Base-by-base conservation (phyloP, 2,888 invertebrate species). In the Ormyrus pomaceus region DNA sequence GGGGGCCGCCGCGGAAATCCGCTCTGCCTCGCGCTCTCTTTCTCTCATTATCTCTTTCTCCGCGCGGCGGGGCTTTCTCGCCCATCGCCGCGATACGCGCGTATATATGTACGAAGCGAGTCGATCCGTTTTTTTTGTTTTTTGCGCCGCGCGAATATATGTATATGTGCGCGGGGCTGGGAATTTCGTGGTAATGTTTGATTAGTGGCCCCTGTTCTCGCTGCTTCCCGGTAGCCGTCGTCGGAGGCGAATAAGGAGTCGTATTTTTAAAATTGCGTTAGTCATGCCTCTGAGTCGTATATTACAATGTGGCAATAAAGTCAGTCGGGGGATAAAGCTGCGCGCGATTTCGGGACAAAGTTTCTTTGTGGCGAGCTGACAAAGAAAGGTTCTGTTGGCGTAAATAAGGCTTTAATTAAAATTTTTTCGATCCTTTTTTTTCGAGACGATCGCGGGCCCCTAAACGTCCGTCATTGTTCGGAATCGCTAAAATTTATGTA, bases 1-100 rank as follows among this genome's bases (percentile, higher is more conserved):
- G 61, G 34, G 61, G 34, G 62, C 34, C 34, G 53, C 66, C 66
- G 34, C 65, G 61, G 59, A 77, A 77, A 77, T 78, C 78, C 72
- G 46, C 66, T 71, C 71, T n/a, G 46, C 64, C 10, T 61, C 55
- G 19, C 19, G 19, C 19, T 46, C 34, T 51, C 51, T 70, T 51
- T 64, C 59, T 69, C 58, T 71, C 56, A 58, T 55, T 69, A 9
- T 77, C 46, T 66, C 50, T 66, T 6, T 78, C 66, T 71, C 10
- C n/a, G 6, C 64, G 34, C 34, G 34, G 34, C 34, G 34, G 34
- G 34, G 34, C 58, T 74, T 19, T 69, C 56, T 58, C 48, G 19
- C 46, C 6, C 34, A 11, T n/a, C 45, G 13, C 56, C 55, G 9
- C 45, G 3, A 46, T n/a, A 0, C 10, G 45, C 11, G 11, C 50